A percentile compares a stretch with the other conserved stretches of the same genome.
Conservation (phyloP, 2,797 vertebrate genomes). For the Agapornis canus region DNA sequence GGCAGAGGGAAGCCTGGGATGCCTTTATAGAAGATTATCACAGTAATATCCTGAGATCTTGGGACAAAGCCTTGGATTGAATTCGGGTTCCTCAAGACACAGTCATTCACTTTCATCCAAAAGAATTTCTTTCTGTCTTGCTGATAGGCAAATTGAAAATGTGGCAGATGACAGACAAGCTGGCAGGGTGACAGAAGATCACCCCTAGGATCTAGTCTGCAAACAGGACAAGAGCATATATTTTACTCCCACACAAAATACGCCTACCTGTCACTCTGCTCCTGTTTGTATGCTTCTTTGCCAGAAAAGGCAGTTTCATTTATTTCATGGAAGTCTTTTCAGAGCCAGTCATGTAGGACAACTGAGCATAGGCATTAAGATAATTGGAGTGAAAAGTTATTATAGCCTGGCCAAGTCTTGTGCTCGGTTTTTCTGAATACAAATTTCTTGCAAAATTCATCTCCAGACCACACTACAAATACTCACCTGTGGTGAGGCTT, state of each 20-base stretch:
- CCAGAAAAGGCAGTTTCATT: slow-evolving; percentile 6
- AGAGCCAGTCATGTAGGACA: background rate
- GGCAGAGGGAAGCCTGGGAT: background rate
- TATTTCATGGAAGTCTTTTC: slow-evolving; percentile 18
- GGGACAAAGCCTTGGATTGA: background rate
- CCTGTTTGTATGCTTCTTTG: background rate
- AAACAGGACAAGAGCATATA: background rate
- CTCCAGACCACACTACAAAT: background rate
- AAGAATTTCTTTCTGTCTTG: slow-evolving; percentile 28
- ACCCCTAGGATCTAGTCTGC: background rate
- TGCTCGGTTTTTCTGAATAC: background rate
- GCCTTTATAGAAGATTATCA: background rate
- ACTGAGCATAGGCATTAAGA: background rate
- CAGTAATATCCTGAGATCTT: background rate
- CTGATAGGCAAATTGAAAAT: slow-evolving; percentile 18
- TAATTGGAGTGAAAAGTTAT: slow-evolving; percentile 38
- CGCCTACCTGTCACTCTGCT: background rate
- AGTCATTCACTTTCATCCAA: slow-evolving; percentile 3
- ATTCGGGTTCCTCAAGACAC: slow-evolving; percentile 23
- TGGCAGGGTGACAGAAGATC: background rate
- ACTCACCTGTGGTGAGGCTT: background rate
- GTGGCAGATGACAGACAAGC: slow-evolving; percentile 25
- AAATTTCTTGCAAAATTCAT: slow-evolving; percentile 11
- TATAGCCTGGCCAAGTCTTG: background rate
- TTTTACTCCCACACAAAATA: background rate